Base-by-base conservation (phyloP, 2,797 vertebrate species). In the Pitangus sulphuratus region DNA sequence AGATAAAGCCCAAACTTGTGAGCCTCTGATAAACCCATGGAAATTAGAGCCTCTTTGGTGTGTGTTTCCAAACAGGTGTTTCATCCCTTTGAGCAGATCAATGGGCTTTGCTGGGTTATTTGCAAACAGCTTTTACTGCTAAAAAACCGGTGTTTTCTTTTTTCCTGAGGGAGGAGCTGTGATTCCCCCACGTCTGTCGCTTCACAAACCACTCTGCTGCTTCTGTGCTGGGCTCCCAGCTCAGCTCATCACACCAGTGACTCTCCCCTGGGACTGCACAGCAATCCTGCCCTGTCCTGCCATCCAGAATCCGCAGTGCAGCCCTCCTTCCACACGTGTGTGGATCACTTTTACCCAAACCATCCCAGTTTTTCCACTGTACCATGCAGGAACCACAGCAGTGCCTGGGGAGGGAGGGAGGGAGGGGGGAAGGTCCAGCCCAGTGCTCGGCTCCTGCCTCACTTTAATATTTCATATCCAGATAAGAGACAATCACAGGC, bases 311-410 rank as follows among this genome's bases (percentile, higher is more conserved):
- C 54, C 47, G 35, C 0, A 0, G 11, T 54, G 47, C 61, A 69
- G 35, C 56, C 48, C 60, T 51, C 50, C 50, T 16, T 54, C 65
- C 54, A n/a, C 9, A 7, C 31, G 50, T 14, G 37, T 15, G 10
- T 11, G 31, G 50, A 58, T 31, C 35, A 6, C 22, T 82, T 83
- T 42, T 35, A 33, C 33, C 61, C 51, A 0, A 37, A 16, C 69
- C 16, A 21, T 35, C 47, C 21, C 24, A 3, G 3, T 2, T 65
- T 69, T n/a, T 20, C 30, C 51, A 3, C 11, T 0, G 1, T 3
- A n/a, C 7, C 15, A 7, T 16, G 56, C 47, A 7, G 51, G 7
- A 51, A 8, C 4, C 48, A 30, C 1, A 2, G 53, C 5, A 26
- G 40, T 37, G 64, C 40, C 28, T 33, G 56, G 71, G 39, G 39